Percentiles rank a stretch among this genome's conserved stretches.
phyloP scores from a whole-genome alignment of 2,888 invertebrate species.

The Gymnosoma rotundatum region DNA sequence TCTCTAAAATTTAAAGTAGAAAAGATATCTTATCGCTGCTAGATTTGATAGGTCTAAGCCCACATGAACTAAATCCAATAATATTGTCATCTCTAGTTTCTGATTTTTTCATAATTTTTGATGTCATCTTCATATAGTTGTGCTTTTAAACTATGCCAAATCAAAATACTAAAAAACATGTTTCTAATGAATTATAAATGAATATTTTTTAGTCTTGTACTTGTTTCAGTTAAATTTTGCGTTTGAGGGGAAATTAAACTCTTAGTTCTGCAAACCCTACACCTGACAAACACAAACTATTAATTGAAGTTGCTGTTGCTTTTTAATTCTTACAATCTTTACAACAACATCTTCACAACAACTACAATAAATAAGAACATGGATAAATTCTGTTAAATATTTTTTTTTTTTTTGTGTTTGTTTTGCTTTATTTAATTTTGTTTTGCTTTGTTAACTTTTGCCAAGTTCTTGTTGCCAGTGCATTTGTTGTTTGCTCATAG shows the following conservation, averaged over 20 bases:
- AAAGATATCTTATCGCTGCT: too few relatives aligned
- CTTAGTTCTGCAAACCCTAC: constrained; percentile 26
- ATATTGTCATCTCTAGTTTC: too few relatives aligned
- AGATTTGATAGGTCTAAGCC: too few relatives aligned
- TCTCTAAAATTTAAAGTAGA: too few relatives aligned
- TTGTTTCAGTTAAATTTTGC: too few relatives aligned
- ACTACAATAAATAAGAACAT: constrained; percentile 29
- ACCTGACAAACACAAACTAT: constrained; percentile 12
- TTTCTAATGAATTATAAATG: too few relatives aligned
- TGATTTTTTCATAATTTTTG: too few relatives aligned
- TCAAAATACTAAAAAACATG: too few relatives aligned
- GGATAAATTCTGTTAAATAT: constrained; percentile 38
- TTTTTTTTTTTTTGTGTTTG: constrained; percentile 15
- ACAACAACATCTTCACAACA: constrained; percentile 30
- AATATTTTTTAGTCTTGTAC: neutral
- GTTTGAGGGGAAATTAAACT: neutral
- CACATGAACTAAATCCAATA: too few relatives aligned
- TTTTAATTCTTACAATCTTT: constrained; percentile 30
- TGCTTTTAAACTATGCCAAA: too few relatives aligned
- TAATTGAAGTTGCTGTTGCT: constrained; percentile 32
- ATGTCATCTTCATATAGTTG: too few relatives aligned
- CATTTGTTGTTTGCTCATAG: constrained; percentile 23
- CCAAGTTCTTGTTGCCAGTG: constrained; percentile 38
- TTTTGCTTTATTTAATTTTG: constrained; percentile 25
- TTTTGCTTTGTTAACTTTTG: constrained; percentile 64